These are phyloP conservation scores for Montipora capricornis DNA, from an alignment of 64 coral and sea anemone species.

Conservation along the genomic window DNA sequence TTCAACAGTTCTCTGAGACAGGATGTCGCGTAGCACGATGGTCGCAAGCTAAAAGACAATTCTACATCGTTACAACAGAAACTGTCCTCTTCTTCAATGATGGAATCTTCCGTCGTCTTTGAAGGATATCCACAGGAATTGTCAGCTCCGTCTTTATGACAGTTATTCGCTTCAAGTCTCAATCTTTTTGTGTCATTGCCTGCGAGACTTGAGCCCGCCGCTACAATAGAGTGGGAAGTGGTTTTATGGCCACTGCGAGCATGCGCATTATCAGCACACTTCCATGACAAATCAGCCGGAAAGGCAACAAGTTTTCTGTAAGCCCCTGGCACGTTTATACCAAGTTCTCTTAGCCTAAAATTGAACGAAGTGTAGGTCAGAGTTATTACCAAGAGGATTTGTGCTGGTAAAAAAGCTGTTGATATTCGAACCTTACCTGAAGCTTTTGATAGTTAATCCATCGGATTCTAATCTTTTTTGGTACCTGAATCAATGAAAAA, in stretches of 20 bases:
- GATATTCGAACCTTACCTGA: conserved; percentile 27
- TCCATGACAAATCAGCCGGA: conserved; percentile 56
- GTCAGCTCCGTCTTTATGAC: background rate
- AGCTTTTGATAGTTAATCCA: conserved; percentile 32
- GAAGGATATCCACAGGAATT: background rate
- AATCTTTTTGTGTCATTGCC: background rate
- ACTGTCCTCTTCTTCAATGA: background rate
- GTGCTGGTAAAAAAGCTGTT: background rate
- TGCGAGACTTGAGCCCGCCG: background rate
- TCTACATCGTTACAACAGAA: conserved; percentile 20
- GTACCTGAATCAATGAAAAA: conserved; percentile 19
- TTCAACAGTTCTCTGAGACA: conserved; percentile 90
- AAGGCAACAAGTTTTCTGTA: conserved; percentile 86
- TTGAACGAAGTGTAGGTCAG: background rate
- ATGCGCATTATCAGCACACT: conserved; percentile 3
- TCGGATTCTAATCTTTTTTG: conserved; percentile 42
- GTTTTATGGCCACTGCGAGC: background rate
- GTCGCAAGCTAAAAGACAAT: conserved; percentile 73
- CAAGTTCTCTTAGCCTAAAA: conserved; percentile 30
- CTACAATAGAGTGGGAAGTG: background rate
- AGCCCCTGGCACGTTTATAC: conserved; percentile 79
- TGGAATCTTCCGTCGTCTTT: background rate
- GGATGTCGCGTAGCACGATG: conserved; percentile 88
- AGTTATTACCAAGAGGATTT: background rate
- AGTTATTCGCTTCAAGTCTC: background rate